A percentile compares a stretch with the other conserved stretches of the same genome.
Evolutionary conservation across 2,797 vertebrate genomes (phyloP).

Genomic region (Cryptoblepharus egeriae): DNA sequence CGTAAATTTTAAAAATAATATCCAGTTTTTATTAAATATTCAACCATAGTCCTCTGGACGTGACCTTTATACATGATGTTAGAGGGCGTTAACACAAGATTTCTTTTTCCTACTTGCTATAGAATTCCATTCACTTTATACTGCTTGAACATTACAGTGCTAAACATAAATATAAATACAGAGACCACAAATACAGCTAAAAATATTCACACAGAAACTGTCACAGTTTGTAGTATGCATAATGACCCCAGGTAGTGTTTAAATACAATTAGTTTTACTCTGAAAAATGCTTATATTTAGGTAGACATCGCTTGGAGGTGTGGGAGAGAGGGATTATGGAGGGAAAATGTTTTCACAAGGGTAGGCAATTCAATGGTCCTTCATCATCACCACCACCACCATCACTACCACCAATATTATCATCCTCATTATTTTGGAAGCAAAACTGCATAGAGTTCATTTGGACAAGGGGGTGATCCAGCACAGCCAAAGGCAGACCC

Average conservation of each 20-base stretch:
- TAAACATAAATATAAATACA: slow-evolving; percentile 88
- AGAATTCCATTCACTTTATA: slow-evolving; percentile 80
- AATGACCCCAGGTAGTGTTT: slow-evolving; percentile 77
- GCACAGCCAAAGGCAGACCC: background rate
- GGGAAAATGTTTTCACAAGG: slow-evolving; percentile 26
- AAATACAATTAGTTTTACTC: slow-evolving; percentile 76
- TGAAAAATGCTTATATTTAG: slow-evolving; percentile 65
- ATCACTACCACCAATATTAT: background rate
- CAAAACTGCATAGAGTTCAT: slow-evolving; percentile 36
- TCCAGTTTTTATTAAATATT: slow-evolving; percentile 87
- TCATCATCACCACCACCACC: background rate
- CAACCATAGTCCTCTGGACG: slow-evolving; percentile 81
- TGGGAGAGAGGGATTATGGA: background rate
- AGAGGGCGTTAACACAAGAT: slow-evolving; percentile 75
- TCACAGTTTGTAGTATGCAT: slow-evolving; percentile 82
- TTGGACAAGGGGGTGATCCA: background rate
- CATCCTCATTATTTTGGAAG: slow-evolving; percentile 1
- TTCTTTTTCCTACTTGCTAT: slow-evolving; percentile 74
- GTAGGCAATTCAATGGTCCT: slow-evolving; percentile 22
- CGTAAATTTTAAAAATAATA: slow-evolving; percentile 83
- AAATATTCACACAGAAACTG: slow-evolving; percentile 82
- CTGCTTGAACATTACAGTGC: slow-evolving; percentile 78
- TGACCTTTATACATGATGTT: slow-evolving; percentile 78
- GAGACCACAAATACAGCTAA: slow-evolving; percentile 83
- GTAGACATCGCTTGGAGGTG: slow-evolving; percentile 52